Evolutionary conservation across 2,113 vertebrate species (phyloP).

Genomic region (Pterocles burchelli): DNA sequence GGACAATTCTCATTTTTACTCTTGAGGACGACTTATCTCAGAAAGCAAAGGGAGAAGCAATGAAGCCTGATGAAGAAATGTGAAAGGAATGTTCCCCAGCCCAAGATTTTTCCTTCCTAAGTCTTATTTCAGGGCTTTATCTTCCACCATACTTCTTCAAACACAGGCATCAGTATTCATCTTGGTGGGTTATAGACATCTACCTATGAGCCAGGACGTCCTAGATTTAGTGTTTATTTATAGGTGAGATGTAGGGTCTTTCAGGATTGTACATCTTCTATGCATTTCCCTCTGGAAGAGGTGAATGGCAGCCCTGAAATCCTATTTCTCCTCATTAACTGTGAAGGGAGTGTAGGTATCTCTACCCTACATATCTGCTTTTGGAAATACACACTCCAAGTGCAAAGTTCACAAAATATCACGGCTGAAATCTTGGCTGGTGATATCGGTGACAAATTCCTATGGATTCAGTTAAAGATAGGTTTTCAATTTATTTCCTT

Average conservation of each 20-base stretch:
- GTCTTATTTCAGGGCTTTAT: background rate
- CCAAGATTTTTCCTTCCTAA: background rate
- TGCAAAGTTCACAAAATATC: background rate
- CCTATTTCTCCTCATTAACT: background rate
- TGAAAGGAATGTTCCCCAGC: background rate
- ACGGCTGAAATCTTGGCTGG: background rate
- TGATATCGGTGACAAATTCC: background rate
- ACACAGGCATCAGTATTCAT: background rate
- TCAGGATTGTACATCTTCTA: background rate
- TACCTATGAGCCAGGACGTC: background rate
- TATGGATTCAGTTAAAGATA: background rate
- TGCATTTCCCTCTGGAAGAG: background rate
- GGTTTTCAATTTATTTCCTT: background rate
- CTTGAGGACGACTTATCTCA: background rate
- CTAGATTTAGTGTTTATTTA: background rate
- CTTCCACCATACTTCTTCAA: background rate
- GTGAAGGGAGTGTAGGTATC: background rate
- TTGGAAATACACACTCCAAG: background rate
- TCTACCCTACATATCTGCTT: fast-evolving
- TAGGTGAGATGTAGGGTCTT: background rate
- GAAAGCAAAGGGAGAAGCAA: background rate
- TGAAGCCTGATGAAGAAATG: background rate
- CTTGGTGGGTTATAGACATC: background rate
- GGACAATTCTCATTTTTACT: background rate
- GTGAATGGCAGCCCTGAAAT: background rate